Evolutionary conservation across 2,797 vertebrate genomes (phyloP).

Genomic region (Rhinella marina): DNA sequence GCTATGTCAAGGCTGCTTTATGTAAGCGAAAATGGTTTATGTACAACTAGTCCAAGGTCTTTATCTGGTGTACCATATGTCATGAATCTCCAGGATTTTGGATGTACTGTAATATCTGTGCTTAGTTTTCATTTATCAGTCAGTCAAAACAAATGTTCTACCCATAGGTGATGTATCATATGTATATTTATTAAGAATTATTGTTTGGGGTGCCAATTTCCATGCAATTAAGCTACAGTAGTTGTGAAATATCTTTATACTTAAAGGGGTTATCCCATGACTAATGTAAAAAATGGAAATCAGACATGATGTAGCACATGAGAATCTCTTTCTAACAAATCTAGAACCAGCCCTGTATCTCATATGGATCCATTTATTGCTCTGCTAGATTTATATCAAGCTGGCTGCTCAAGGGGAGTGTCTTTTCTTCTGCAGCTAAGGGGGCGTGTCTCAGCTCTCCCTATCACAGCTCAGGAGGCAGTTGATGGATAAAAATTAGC

Average conservation of each 20-base stretch:
- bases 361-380: too few species aligned
- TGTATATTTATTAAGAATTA: neutral
- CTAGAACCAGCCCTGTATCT: too few species aligned
- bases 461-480: too few species aligned
- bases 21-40: constrained; percentile 31
- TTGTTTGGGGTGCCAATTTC: neutral
- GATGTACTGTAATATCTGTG: neutral
- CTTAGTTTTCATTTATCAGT: constrained; percentile 20
- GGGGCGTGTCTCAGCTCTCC: too few species aligned
- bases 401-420: too few species aligned
- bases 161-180: constrained; percentile 5
- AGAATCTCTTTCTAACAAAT: too few species aligned
- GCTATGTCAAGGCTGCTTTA: constrained; percentile 50
- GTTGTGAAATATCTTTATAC: neutral
- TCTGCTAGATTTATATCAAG: too few species aligned
- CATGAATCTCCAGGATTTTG: constrained; percentile 27
- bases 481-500: too few species aligned
- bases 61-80: constrained; percentile 28
- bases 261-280: neutral
- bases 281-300: too few species aligned
- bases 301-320: too few species aligned
- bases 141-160: constrained; percentile 16
- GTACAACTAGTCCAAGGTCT: constrained; percentile 36
- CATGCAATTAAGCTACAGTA: neutral
- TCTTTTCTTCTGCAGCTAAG: too few species aligned